Percentiles rank a stretch among this genome's conserved stretches.
These are phyloP conservation scores for Ennomos fuscantarius DNA, from an alignment of 2,888 invertebrate genomes.

Conservation along the genomic window DNA sequence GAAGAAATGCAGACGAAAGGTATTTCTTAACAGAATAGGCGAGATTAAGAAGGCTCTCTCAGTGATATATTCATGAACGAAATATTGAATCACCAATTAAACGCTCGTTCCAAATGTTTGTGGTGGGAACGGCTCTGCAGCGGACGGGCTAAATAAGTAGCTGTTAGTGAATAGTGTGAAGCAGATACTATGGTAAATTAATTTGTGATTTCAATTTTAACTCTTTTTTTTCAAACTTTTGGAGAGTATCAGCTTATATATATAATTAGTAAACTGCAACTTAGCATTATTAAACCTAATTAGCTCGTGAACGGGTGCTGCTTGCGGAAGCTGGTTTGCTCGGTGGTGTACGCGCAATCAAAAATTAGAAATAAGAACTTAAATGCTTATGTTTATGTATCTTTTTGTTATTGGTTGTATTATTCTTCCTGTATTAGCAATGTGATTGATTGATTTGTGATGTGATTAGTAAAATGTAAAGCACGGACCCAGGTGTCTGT, in stretches of 20 bases:
- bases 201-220: slow-evolving; percentile 6
- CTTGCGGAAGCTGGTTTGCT: too few relatives aligned
- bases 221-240: neutral
- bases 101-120: slow-evolving; percentile 27
- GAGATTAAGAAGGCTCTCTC: slow-evolving; percentile 49
- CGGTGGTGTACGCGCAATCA: too few relatives aligned
- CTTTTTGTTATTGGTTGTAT: too few relatives aligned
- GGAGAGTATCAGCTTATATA: neutral
- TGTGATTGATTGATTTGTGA: too few relatives aligned
- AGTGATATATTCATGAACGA: slow-evolving; percentile 45
- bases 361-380: too few relatives aligned
- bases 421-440: too few relatives aligned
- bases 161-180: slow-evolving; percentile 7
- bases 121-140: slow-evolving; percentile 2
- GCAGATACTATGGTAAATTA: slow-evolving; percentile 7
- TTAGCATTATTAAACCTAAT: too few relatives aligned
- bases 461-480: too few relatives aligned
- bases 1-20: slow-evolving; percentile 56
- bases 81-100: slow-evolving; percentile 49
- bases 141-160: slow-evolving; percentile 12
- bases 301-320: too few relatives aligned
- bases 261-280: too few relatives aligned
- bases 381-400: too few relatives aligned
- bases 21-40: slow-evolving; percentile 45
- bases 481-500: too few relatives aligned